Base-by-base conservation (phyloP, 2,113 vertebrate genomes). In the Polypterus bichir region DNA sequence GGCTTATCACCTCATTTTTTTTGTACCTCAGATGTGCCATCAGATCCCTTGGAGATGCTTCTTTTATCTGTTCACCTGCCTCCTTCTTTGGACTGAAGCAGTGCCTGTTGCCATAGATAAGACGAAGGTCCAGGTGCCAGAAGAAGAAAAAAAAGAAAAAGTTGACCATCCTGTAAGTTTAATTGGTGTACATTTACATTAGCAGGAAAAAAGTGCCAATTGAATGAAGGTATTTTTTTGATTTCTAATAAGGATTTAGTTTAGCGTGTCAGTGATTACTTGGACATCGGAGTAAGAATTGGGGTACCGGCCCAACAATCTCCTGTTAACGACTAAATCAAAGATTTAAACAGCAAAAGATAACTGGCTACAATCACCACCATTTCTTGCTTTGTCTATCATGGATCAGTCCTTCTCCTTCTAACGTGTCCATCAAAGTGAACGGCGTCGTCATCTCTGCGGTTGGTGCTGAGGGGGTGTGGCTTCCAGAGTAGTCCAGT, bases 21-120 rank as follows among this genome's bases (percentile, higher is more conserved):
- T 27, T 27, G 27, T 27, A 27, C 27, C 27, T 27, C 27, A 27
- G 27, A 27, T 27, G 27, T 27, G 27, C 27, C 27, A 27, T 27
- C 27, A 27, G 27, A 27, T 51, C 49, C 49, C 49, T 63, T 84
- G 66, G 85, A 98, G 93, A 92, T 93, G 77, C 71, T 75, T 84
- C 71, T 75, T 84, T 75, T 66, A 87, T 57, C 69, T 89, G 70
- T 59, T 91, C 62, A 66, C 82, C 2, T 80, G 78, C 71, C 73
- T 89, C 63, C 73, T 90, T 51, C 62, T 82, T 66, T 73, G 66
- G 60, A 69, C 84, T 11, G 77, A 89, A 69, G 83, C 91, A 59
- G 92, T 98, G 64, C 94, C 94, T 61, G 93, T 98, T 69, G 90
- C 91, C 47, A 79, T 93, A 64, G 93, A 95, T 68, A 97, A 94